A percentile compares a stretch with the other conserved stretches of the same genome.
These are phyloP conservation scores for Stegastes partitus DNA, from an alignment of 2,113 vertebrate species.

Conservation along the genomic window DNA sequence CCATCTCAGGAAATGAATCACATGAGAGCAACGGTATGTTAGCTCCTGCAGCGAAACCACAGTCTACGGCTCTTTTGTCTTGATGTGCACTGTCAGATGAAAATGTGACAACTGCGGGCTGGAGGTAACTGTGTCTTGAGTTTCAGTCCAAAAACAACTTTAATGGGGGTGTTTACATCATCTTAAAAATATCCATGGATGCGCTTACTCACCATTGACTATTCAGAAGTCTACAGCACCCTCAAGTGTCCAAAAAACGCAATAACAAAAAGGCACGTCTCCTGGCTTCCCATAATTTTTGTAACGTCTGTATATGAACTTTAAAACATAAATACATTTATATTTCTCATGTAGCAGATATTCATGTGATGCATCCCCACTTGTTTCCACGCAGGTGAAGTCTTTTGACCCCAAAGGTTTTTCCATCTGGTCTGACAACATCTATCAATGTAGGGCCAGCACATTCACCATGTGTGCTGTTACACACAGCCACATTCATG, in stretches of 20 bases:
- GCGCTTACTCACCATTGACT: neutral
- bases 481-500: too few species aligned
- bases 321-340: conserved; percentile 62
- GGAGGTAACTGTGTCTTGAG: neutral
- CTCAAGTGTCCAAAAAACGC: conserved; percentile 27
- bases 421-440: neutral
- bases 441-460: neutral
- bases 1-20: conserved; percentile 44
- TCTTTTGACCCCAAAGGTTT: neutral
- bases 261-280: neutral
- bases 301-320: neutral
- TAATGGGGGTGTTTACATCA: conserved; percentile 8
- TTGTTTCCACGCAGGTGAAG: neutral
- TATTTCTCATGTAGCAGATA: conserved; percentile 9
- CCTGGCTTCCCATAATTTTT: neutral
- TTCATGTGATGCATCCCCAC: conserved; percentile 5
- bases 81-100: neutral
- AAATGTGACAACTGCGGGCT: neutral
- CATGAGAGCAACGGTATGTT: conserved; percentile 25
- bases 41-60: conserved; percentile 3
- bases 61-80: conserved; percentile 6
- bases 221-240: conserved; percentile 24
- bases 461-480: neutral
- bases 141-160: neutral
- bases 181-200: conserved; percentile 1